phyloP scores from a whole-genome alignment of 2,888 invertebrate genomes.

The Epirrhoe alternata region DNA sequence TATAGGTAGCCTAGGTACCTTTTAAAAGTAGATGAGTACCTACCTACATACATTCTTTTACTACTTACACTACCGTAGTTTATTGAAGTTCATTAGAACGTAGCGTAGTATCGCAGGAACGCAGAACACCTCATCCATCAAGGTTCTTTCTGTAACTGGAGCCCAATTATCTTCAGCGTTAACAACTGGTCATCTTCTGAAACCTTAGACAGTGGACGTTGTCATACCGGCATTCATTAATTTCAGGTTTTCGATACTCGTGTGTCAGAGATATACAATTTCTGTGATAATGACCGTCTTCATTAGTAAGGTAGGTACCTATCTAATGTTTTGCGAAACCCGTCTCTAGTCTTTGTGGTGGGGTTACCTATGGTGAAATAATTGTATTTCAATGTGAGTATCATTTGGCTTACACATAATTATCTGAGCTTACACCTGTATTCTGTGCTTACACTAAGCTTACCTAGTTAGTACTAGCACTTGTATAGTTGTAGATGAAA shows the following conservation, averaged over 20 bases:
- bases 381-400: not conserved
- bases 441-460: too few species aligned
- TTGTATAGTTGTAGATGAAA: not conserved
- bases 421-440: not conserved
- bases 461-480: too few species aligned
- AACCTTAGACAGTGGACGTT: conserved; percentile 61
- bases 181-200: conserved; percentile 70
- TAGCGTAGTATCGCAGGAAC: not conserved
- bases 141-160: conserved; percentile 64
- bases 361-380: not conserved
- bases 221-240: conserved; percentile 42
- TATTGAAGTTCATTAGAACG: not conserved
- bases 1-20: too few species aligned
- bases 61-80: not conserved
- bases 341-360: conserved; percentile 13
- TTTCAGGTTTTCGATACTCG: conserved; percentile 65
- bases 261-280: conserved; percentile 72
- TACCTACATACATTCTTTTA: too few species aligned
- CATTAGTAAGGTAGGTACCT: conserved; percentile 50
- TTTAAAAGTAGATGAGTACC: not conserved
- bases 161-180: conserved; percentile 66
- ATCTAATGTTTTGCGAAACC: conserved; percentile 26
- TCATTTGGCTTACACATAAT: not conserved
- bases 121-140: conserved; percentile 45
- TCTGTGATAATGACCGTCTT: conserved; percentile 69